Conservation (phyloP, 2,113 vertebrate genomes). For the Peucedramus taeniatus region DNA sequence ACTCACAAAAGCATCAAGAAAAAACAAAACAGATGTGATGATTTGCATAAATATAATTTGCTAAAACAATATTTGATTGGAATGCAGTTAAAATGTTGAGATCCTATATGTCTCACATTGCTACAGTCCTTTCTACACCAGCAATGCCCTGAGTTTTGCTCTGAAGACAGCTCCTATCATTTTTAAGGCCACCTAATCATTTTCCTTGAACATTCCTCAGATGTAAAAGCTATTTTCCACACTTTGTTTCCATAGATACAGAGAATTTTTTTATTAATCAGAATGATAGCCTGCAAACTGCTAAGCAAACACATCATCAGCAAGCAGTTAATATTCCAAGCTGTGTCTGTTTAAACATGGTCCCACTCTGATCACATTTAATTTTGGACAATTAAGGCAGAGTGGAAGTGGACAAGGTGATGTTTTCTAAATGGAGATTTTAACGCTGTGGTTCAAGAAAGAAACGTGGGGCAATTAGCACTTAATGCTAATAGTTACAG, state of each 20-base stretch:
- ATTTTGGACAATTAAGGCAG: not conserved
- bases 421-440: not conserved
- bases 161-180: not conserved
- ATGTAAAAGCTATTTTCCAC: slow-evolving; percentile 34
- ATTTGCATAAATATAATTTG: not conserved
- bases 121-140: not conserved
- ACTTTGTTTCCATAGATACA: slow-evolving; percentile 66
- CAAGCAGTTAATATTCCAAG: not conserved
- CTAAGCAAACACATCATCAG: slow-evolving; percentile 32
- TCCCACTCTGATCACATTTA: not conserved
- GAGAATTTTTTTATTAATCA: not conserved
- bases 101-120: not conserved
- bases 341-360: not conserved
- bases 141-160: not conserved
- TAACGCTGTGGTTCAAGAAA: not conserved
- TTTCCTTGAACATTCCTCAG: slow-evolving; percentile 25
- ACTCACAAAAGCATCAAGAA: not conserved
- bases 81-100: not conserved
- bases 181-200: not conserved
- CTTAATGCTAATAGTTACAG: not conserved
- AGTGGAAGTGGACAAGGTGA: not conserved
- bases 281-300: slow-evolving; percentile 40
- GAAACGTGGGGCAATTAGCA: not conserved
- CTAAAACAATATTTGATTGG: not conserved
- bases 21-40: not conserved